Evolutionary conservation across 2,888 invertebrate genomes (phyloP).

Genomic region (Drosophila paranaensis): DNA sequence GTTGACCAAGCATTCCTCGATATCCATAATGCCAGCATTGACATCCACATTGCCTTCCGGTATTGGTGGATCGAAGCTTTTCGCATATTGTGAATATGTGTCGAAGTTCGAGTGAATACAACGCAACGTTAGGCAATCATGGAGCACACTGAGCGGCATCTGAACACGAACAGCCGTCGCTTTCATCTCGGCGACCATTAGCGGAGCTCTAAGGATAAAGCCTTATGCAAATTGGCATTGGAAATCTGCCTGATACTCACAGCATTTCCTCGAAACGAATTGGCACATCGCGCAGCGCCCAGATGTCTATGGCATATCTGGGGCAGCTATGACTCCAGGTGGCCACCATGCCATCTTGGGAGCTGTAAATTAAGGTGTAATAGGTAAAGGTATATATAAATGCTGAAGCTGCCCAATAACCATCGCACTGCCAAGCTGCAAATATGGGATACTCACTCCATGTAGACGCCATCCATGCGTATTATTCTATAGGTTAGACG

Average conservation of each 20-base stretch:
- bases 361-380: conserved; percentile 38
- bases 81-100: conserved; percentile 69
- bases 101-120: conserved; percentile 77
- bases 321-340: conserved; percentile 65
- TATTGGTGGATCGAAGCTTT: conserved; percentile 58
- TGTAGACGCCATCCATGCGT: conserved; percentile 70
- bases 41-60: conserved; percentile 19
- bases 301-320: conserved; percentile 75
- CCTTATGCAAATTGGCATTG: not conserved
- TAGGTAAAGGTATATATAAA: too few relatives aligned
- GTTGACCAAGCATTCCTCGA: conserved; percentile 60
- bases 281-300: conserved; percentile 80
- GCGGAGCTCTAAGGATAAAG: conserved; percentile 53
- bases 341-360: conserved; percentile 57
- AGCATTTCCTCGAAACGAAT: conserved; percentile 63
- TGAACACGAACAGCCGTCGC: conserved; percentile 48
- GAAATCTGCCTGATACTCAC: conserved; percentile 51
- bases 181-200: conserved; percentile 60
- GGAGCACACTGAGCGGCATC: conserved; percentile 72
- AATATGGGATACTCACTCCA: conserved; percentile 68
- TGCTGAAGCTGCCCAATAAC: too few relatives aligned
- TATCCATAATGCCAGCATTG: conserved; percentile 57
- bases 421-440: too few relatives aligned
- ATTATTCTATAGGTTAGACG: conserved; percentile 76
- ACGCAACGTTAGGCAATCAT: conserved; percentile 74